phyloP scores from a whole-genome alignment of 64 coral and sea anemone species.

The Platygyra sinensis region DNA sequence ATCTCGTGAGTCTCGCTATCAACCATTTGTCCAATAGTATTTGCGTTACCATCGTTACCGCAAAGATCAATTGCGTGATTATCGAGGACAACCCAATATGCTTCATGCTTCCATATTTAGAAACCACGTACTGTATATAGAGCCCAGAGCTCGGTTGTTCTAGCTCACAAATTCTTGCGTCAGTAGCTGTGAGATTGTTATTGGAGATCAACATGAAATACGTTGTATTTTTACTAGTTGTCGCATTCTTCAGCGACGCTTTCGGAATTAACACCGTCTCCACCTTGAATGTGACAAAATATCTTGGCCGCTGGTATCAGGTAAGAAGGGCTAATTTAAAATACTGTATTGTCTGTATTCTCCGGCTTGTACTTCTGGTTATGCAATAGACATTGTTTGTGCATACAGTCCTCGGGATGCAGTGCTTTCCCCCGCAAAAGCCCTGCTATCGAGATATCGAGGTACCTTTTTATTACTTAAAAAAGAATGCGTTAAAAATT shows the following conservation, averaged over 20 bases:
- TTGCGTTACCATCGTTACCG: too few relatives aligned
- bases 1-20: too few relatives aligned
- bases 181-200: neutral
- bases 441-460: too few relatives aligned
- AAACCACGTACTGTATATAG: neutral
- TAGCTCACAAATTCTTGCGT: neutral
- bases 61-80: neutral
- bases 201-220: neutral
- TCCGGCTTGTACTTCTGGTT: neutral
- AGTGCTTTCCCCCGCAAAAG: neutral
- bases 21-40: too few relatives aligned
- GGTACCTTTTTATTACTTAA: too few relatives aligned
- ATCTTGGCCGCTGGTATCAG: constrained; percentile 72
- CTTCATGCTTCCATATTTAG: neutral
- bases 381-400: neutral
- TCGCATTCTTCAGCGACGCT: neutral
- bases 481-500: too few relatives aligned
- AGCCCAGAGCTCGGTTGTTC: neutral
- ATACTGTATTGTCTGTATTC: neutral
- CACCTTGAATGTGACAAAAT: constrained; percentile 31
- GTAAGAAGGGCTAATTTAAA: neutral
- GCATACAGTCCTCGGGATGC: neutral
- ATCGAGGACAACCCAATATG: neutral
- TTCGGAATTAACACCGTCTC: constrained; percentile 41
- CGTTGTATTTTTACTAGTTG: neutral